Percentiles rank a stretch among this genome's conserved stretches.
Evolutionary conservation across 2,113 vertebrate species (phyloP).

Genomic region (Cynopterus brachyotis): DNA sequence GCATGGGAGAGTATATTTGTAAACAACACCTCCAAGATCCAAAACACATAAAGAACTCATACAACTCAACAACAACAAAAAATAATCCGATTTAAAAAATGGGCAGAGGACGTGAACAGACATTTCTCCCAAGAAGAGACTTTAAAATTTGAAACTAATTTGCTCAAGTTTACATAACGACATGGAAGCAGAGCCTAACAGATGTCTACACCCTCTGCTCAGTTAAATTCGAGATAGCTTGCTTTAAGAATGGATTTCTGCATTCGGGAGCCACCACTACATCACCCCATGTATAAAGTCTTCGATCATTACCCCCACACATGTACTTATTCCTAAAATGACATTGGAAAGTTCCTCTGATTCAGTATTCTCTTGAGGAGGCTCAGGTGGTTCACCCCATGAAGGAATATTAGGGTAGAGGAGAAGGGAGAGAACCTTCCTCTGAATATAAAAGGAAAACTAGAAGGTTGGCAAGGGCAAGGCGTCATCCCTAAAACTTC

Average conservation of each 20-base stretch:
- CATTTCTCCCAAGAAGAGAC: background rate
- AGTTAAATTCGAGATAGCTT: background rate
- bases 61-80: no score
- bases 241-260: background rate
- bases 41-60: no score
- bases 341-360: background rate
- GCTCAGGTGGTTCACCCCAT: background rate
- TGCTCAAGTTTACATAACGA: background rate
- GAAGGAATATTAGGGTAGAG: fast-evolving
- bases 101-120: no score
- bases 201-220: background rate
- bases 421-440: background rate
- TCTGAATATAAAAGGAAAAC: background rate
- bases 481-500: background rate
- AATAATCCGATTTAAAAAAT: no score
- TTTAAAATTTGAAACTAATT: background rate
- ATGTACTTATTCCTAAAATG: background rate
- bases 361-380: background rate
- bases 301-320: background rate
- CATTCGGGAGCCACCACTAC: background rate
- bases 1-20: no score
- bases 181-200: background rate
- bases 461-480: background rate
- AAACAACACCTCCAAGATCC: no score
- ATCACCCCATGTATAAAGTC: background rate